Conservation (phyloP, 2,888 invertebrate genomes). For the Myopa testacea region DNA sequence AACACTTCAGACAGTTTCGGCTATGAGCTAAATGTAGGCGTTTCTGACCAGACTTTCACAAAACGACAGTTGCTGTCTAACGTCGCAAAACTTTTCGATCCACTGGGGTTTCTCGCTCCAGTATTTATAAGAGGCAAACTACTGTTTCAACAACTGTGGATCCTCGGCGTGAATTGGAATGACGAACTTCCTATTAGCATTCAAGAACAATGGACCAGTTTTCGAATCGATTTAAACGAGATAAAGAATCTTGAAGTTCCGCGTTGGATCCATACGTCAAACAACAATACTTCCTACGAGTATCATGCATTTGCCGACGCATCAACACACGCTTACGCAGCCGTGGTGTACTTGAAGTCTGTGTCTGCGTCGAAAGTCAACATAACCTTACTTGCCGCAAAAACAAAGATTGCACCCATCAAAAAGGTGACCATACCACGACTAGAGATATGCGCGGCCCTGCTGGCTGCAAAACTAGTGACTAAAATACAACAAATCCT, state of each 20-base stretch:
- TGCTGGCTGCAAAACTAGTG: slow-evolving; percentile 7
- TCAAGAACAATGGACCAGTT: background rate
- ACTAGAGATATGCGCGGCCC: slow-evolving; percentile 19
- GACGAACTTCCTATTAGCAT: background rate
- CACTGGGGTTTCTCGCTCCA: background rate
- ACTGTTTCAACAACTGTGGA: background rate
- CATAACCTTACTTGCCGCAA: slow-evolving; percentile 10
- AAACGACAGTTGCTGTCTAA: slow-evolving; percentile 2
- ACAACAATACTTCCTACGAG: no score
- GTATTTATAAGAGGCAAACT: no score
- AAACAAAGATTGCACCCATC: slow-evolving; percentile 18
- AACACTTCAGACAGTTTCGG: background rate
- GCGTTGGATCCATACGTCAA: background rate
- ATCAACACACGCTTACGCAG: slow-evolving; percentile 22
- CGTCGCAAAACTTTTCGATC: slow-evolving; percentile 24
- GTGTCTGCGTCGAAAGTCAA: background rate
- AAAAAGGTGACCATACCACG: slow-evolving; percentile 26
- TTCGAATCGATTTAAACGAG: background rate
- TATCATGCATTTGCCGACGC: slow-evolving; percentile 20
- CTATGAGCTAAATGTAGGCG: background rate
- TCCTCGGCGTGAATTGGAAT: background rate
- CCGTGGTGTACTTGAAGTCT: slow-evolving; percentile 19
- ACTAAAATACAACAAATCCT: background rate
- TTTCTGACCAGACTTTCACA: background rate
- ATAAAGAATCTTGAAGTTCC: background rate